These are phyloP conservation scores for Diadromus collaris DNA, from an alignment of 2,888 invertebrate genomes.

Conservation along the genomic window DNA sequence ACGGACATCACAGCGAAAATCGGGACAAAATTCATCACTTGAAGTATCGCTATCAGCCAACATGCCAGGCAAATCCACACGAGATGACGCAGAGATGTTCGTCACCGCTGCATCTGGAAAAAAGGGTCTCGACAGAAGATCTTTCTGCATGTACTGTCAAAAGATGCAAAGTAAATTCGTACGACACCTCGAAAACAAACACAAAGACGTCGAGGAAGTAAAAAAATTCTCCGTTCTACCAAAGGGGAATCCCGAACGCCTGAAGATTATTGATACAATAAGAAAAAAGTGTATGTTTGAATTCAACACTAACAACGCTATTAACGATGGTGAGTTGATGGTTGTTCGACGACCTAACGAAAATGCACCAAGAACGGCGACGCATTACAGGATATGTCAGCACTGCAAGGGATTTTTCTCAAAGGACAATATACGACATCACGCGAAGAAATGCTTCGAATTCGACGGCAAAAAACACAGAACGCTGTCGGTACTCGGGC, in stretches of 20 bases:
- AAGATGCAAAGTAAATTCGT: slow-evolving; percentile 47
- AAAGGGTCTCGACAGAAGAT: slow-evolving; percentile 19
- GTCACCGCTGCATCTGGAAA: slow-evolving; percentile 12
- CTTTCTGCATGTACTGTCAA: slow-evolving; percentile 50
- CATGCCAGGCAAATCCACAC: slow-evolving; percentile 35
- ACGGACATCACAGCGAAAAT: background rate
- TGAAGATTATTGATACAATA: slow-evolving; percentile 44
- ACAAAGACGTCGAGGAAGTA: slow-evolving; percentile 44
- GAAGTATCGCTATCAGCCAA: slow-evolving; percentile 17
- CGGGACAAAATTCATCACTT: slow-evolving; percentile 18
- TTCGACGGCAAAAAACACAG: slow-evolving; percentile 14
- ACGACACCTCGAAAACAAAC: slow-evolving; percentile 50
- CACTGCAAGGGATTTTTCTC: slow-evolving; percentile 62
- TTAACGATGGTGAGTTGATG: slow-evolving; percentile 58
- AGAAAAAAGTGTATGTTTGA: slow-evolving; percentile 53
- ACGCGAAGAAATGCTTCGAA: slow-evolving; percentile 54
- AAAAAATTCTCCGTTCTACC: slow-evolving; percentile 39
- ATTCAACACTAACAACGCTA: slow-evolving; percentile 47
- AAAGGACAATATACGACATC: slow-evolving; percentile 56
- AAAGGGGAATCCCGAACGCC: slow-evolving; percentile 31
- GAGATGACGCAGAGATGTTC: slow-evolving; percentile 35
- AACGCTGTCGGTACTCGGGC: slow-evolving; percentile 6
- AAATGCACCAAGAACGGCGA: slow-evolving; percentile 23
- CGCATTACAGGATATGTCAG: slow-evolving; percentile 56
- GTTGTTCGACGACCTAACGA: slow-evolving; percentile 52